A percentile compares a stretch with the other conserved stretches of the same genome.
Evolutionary conservation across 2,113 vertebrate genomes (phyloP).

Genomic region (Ptyas mucosa): DNA sequence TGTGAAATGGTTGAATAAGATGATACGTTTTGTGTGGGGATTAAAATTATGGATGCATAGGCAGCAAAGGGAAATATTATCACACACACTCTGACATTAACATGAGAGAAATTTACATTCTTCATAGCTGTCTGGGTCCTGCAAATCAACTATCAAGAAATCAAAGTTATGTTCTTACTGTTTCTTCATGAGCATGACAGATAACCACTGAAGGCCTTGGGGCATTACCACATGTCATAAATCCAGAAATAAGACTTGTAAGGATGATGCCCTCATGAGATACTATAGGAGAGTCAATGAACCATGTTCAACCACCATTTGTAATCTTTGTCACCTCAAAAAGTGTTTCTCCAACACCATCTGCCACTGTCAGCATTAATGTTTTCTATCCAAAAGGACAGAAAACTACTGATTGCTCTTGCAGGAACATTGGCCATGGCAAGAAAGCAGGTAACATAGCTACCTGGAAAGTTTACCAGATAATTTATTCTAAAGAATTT

Average conservation of each 20-base stretch:
- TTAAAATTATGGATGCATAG: background rate
- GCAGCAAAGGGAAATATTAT: background rate
- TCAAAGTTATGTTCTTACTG: background rate
- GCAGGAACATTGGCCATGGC: background rate
- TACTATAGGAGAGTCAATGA: background rate
- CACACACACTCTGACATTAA: background rate
- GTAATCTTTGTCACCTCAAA: background rate
- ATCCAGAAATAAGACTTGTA: background rate
- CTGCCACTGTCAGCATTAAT: background rate
- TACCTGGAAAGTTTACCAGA: background rate
- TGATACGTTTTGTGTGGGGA: background rate
- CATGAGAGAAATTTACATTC: background rate
- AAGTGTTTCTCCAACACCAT: background rate
- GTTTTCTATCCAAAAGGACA: background rate
- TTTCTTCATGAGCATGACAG: background rate
- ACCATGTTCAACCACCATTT: background rate
- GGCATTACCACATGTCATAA: background rate
- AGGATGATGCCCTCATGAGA: background rate
- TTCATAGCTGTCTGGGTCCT: background rate
- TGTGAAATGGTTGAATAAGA: background rate
- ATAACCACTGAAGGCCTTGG: background rate
- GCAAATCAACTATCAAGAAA: background rate
- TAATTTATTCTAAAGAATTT: background rate
- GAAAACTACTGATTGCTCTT: background rate
- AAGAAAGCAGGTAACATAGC: background rate